Conservation (phyloP, 2,113 vertebrate genomes). For the Narcine bancroftii region DNA sequence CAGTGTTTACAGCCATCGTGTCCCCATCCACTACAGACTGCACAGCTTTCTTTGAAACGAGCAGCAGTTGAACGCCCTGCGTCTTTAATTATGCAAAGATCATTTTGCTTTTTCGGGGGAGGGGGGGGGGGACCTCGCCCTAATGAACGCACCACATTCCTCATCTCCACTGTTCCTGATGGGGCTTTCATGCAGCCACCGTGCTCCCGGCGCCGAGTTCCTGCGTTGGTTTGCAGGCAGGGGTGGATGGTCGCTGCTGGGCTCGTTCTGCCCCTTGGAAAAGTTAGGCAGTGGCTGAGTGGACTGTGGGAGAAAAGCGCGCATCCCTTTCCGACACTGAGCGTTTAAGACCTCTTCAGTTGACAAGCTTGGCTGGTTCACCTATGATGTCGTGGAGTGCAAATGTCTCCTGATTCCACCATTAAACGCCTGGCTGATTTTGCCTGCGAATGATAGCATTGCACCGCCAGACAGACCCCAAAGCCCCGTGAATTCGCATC, state of each 20-base stretch:
- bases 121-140: not conserved
- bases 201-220: not conserved
- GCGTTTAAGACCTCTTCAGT: slow-evolving; percentile 41
- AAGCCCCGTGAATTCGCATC: slow-evolving; percentile 63
- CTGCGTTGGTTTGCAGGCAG: no score
- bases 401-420: slow-evolving; percentile 82
- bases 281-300: not conserved
- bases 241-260: no score
- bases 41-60: slow-evolving; percentile 14
- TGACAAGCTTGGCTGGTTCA: slow-evolving; percentile 63
- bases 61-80: not conserved
- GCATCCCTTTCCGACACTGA: not conserved
- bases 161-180: not conserved
- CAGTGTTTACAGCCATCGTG: slow-evolving; percentile 9
- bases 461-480: slow-evolving; percentile 65
- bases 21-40: slow-evolving; percentile 16
- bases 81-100: slow-evolving; percentile 28
- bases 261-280: not conserved
- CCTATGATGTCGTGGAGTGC: slow-evolving; percentile 83
- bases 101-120: not conserved
- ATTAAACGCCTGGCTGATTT: slow-evolving; percentile 79
- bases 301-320: not conserved
- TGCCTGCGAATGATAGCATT: slow-evolving; percentile 75
- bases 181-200: not conserved
- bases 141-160: not conserved